These are phyloP conservation scores for Lanistes nyassanus DNA, from an alignment of 1,140 invertebrate genomes.

Conservation along the genomic window DNA sequence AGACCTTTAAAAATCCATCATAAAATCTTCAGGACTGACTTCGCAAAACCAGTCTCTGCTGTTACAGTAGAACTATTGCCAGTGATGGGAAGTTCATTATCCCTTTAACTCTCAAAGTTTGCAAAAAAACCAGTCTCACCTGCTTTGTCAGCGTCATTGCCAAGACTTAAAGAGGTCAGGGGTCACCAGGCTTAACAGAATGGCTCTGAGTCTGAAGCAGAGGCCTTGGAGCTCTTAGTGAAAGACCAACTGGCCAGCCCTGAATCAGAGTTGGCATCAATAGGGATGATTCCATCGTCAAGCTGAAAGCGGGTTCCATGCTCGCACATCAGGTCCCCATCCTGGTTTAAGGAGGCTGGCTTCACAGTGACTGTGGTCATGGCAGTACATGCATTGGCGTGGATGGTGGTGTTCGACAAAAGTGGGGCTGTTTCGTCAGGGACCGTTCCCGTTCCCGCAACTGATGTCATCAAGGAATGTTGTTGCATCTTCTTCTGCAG, in stretches of 20 bases:
- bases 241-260: conserved; percentile 36
- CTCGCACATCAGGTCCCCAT: conserved; percentile 1
- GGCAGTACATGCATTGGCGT: not conserved
- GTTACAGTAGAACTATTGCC: too few species aligned
- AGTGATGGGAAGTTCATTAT: too few species aligned
- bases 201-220: conserved; percentile 32
- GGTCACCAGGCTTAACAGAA: too few species aligned
- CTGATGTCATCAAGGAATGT: conserved; percentile 29
- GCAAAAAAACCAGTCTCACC: too few species aligned
- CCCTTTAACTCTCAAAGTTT: too few species aligned
- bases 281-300: conserved; percentile 22
- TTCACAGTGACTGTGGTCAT: conserved; percentile 4
- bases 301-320: not conserved
- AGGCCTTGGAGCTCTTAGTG: conserved; percentile 30
- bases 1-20: too few species aligned
- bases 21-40: too few species aligned
- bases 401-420: conserved; percentile 6
- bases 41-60: too few species aligned
- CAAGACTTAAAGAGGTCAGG: too few species aligned
- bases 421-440: not conserved
- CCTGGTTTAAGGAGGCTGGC: not conserved
- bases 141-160: too few species aligned
- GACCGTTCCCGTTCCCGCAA: not conserved
- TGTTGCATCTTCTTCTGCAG: conserved; percentile 47
- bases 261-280: conserved; percentile 42